Conservation (phyloP, 2,888 invertebrate species). For the Steinernema hermaphroditum region DNA sequence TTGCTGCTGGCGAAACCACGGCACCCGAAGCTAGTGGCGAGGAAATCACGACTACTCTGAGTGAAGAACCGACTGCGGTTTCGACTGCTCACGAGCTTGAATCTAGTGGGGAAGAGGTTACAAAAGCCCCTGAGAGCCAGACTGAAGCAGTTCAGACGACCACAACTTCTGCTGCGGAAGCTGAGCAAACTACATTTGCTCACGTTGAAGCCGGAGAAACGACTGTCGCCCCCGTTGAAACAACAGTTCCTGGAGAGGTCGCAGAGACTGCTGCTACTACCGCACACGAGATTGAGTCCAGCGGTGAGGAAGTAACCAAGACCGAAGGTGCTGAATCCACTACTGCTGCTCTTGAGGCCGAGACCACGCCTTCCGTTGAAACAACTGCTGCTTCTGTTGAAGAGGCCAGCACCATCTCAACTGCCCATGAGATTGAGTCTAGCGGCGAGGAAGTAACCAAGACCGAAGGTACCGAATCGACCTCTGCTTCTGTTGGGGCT, state of each 20-base stretch:
- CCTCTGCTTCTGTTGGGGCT: neutral
- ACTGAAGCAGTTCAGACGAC: conserved; percentile 18
- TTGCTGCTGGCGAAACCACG: conserved; percentile 25
- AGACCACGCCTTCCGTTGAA: too few species aligned
- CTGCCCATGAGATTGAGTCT: neutral
- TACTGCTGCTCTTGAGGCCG: too few species aligned
- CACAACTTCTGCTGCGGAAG: neutral
- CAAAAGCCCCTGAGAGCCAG: neutral
- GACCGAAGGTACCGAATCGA: neutral
- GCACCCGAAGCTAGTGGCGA: conserved; percentile 33
- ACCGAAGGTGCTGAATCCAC: neutral
- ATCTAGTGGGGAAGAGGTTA: conserved; percentile 1
- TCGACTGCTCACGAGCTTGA: neutral
- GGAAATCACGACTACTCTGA: neutral
- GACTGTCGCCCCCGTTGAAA: conserved; percentile 24
- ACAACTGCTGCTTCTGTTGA: conserved; percentile 38
- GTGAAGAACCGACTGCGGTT: too few species aligned
- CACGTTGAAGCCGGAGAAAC: conserved; percentile 13
- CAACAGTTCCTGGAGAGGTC: conserved; percentile 3
- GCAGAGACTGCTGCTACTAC: conserved; percentile 32
- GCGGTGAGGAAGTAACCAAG: neutral
- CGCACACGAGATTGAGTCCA: conserved; percentile 23
- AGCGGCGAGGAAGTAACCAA: neutral
- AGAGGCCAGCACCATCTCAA: conserved; percentile 30
- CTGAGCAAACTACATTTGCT: too few species aligned